A percentile compares a stretch with the other conserved stretches of the same genome.
Evolutionary conservation across 2,888 invertebrate species (phyloP).

Genomic region (Stenolophus ochropezus): DNA sequence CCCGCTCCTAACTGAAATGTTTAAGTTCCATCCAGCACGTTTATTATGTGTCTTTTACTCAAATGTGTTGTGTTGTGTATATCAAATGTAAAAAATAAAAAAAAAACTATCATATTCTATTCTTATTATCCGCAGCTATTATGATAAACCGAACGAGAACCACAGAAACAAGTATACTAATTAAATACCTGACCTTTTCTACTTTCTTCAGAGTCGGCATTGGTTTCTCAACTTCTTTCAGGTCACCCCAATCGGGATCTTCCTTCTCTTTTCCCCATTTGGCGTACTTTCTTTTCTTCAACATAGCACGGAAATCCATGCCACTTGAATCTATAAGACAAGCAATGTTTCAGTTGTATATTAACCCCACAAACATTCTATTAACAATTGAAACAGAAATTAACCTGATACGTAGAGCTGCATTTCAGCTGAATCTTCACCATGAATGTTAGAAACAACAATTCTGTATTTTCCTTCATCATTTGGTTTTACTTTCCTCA

Average conservation of each 20-base stretch:
- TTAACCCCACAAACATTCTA: neutral
- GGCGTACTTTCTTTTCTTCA: slow-evolving; percentile 96
- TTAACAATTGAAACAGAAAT: neutral
- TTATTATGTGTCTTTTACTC: slow-evolving; percentile 46
- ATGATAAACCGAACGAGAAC: neutral
- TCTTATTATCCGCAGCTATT: neutral
- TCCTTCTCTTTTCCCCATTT: slow-evolving; percentile 94
- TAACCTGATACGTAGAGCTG: slow-evolving; percentile 96
- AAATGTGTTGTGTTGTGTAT: slow-evolving; percentile 21
- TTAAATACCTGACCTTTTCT: slow-evolving; percentile 85
- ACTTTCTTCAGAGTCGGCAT: slow-evolving; percentile 92
- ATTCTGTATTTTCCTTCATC: slow-evolving; percentile 98
- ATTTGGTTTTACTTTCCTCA: slow-evolving; percentile 95
- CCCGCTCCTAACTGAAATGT: slow-evolving; percentile 33
- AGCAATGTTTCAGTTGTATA: neutral
- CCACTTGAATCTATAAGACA: slow-evolving; percentile 88
- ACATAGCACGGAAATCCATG: slow-evolving; percentile 98
- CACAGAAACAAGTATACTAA: slow-evolving; percentile 9
- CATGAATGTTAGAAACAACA: slow-evolving; percentile 93
- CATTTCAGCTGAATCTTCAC: slow-evolving; percentile 97
- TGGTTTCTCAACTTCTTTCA: slow-evolving; percentile 93
- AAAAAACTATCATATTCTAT: slow-evolving; percentile 11
- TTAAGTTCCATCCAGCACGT: slow-evolving; percentile 45
- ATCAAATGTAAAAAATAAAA: slow-evolving; percentile 14
- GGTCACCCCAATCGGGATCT: slow-evolving; percentile 94